Conservation (phyloP, 2,888 invertebrate species). For the Melanchra persicariae region DNA sequence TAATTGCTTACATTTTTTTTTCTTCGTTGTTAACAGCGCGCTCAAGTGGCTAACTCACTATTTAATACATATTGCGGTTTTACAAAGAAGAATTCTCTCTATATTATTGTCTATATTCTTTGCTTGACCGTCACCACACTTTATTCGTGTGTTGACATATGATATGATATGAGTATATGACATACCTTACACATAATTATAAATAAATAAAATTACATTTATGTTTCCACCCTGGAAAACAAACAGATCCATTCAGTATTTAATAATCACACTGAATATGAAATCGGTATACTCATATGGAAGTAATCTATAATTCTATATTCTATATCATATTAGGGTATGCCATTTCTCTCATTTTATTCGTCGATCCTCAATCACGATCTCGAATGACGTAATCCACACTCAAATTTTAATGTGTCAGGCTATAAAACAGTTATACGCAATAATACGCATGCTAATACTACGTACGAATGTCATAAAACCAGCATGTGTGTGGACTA, state of each 20-base stretch:
- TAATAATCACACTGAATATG: conserved; percentile 10
- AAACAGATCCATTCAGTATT: not conserved
- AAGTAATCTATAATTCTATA: not conserved
- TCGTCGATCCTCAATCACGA: conserved; percentile 43
- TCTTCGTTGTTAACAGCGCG: not conserved
- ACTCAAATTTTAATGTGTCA: conserved; percentile 66
- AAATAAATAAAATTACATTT: not conserved
- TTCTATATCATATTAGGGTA: too few species aligned
- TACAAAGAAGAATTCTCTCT: conserved; percentile 1
- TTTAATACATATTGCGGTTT: conserved; percentile 16
- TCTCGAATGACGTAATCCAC: conserved; percentile 70
- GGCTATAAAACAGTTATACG: conserved; percentile 70
- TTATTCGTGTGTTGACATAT: not conserved
- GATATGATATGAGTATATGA: not conserved
- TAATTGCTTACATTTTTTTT: conserved; percentile 4
- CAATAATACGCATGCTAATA: conserved; percentile 76
- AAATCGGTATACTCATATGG: conserved; percentile 6
- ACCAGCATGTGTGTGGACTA: conserved; percentile 68
- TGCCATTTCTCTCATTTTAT: conserved; percentile 25
- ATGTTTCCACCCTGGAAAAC: conserved; percentile 9
- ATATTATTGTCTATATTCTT: not conserved
- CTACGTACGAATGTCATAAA: conserved; percentile 62
- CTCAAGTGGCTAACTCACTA: not conserved
- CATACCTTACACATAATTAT: too few species aligned
- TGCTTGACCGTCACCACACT: not conserved